phyloP scores from a whole-genome alignment of 2,888 invertebrate genomes.

The Callinectes sapidus region DNA sequence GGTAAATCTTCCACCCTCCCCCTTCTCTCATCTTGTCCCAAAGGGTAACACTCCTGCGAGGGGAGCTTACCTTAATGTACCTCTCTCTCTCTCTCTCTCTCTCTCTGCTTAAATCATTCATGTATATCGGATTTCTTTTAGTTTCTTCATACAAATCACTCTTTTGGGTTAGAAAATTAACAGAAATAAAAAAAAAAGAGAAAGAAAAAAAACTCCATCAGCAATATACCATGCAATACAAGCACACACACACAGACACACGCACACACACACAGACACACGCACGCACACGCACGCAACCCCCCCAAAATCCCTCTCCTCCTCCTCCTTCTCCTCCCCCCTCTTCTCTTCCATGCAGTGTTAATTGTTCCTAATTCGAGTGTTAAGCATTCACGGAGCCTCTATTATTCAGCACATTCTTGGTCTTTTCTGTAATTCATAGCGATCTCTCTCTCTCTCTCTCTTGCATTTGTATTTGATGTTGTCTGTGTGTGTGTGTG shows the following conservation, averaged over 20 bases:
- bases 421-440: neutral
- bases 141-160: neutral
- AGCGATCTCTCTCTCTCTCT: neutral
- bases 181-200: neutral
- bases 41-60: neutral
- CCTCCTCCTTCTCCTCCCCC: neutral
- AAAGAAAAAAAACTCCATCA: too few species aligned
- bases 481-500: too few species aligned
- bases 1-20: constrained; percentile 14
- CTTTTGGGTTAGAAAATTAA: neutral
- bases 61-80: constrained; percentile 26
- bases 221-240: too few species aligned
- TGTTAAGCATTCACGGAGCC: neutral
- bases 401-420: neutral
- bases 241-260: too few species aligned
- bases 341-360: neutral
- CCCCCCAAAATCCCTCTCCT: neutral
- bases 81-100: constrained; percentile 7
- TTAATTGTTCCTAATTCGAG: neutral
- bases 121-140: neutral
- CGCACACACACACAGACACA: neutral
- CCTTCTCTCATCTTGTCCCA: constrained; percentile 21
- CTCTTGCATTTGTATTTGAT: neutral
- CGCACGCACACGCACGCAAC: neutral
- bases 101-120: too few species aligned